Conservation (phyloP, 1,140 invertebrate genomes). For the Chrysomallon squamiferum region DNA sequence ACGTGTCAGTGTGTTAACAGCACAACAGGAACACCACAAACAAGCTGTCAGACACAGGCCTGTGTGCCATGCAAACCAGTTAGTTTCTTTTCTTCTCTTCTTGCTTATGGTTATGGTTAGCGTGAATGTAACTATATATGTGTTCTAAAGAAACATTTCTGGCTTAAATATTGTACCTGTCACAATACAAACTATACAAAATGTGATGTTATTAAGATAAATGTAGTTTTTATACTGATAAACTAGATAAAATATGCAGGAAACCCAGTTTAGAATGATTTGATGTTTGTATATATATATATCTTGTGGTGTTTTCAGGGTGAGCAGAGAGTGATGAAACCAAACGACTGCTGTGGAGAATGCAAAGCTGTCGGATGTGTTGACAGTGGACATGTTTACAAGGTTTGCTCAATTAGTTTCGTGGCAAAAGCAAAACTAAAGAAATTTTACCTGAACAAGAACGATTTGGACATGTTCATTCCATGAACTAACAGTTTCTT, state of each 20-base stretch:
- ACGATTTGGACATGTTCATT: too few species aligned
- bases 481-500: too few species aligned
- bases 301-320: slow-evolving; percentile 20
- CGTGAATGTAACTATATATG: not conserved
- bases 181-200: too few species aligned
- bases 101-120: not conserved
- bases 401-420: slow-evolving; percentile 18
- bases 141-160: too few species aligned
- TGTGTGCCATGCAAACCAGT: not conserved
- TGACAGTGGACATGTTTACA: slow-evolving; percentile 31
- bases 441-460: not conserved
- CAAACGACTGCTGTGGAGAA: slow-evolving; percentile 33
- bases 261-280: too few species aligned
- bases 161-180: too few species aligned
- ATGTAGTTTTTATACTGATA: too few species aligned
- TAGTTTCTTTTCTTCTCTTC: not conserved
- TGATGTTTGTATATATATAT: too few species aligned
- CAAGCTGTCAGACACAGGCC: not conserved
- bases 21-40: slow-evolving; percentile 2
- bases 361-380: slow-evolving; percentile 35
- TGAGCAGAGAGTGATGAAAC: slow-evolving; percentile 10
- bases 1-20: slow-evolving; percentile 26
- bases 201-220: too few species aligned
- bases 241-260: too few species aligned
- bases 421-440: not conserved